Base-by-base conservation (phyloP, 2,888 invertebrate genomes). In the Morinoia aosen region DNA sequence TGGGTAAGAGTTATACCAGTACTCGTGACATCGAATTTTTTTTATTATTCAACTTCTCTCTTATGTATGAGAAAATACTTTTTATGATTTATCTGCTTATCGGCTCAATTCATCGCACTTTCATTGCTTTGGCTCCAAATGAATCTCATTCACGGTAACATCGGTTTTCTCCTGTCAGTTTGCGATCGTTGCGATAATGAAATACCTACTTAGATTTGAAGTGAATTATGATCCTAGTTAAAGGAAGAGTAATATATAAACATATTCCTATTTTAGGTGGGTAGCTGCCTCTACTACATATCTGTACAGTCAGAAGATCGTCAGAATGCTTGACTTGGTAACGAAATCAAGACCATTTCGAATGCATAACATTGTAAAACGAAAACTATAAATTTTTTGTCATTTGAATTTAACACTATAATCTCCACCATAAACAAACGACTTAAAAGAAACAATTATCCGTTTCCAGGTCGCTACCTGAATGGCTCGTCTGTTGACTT, bases 391-490 rank as follows among this genome's bases (percentile, higher is more conserved):
- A 33, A 76, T 76, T 76, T 19, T 64, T 3, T 19, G 76, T 33
- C 2, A 33, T 33, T 10, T 10, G 19, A 10, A 1, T 19, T 19
- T 33, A 76, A 3, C 33, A 33, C 76, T 1, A 76, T 33, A 25
- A 10, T 16, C 16, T 0, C 76, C 10, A 8, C 19, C 25, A 0
- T 33, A 33, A 10, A 76, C 3, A 19, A 25, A 76, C 25, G 16
- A 25, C 25, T 25, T 25, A 76, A 76, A 25, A 25, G 10, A 76
- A 10, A 25, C 8, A 33, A n/a, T 57, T 57, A 16, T 57, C 58
- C 25, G 39, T 93, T 57, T 56, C 16, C 93, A 93, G 93, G 93
- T 93, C 93, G 57, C 8, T 57, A 93, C 40, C 93, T 5, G 93
- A 57, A 93, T 57, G 93, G 93, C 25, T 93, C 93, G 11, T 56